Evolutionary conservation across 2,888 invertebrate genomes (phyloP).

Genomic region (Tridacna crocea): DNA sequence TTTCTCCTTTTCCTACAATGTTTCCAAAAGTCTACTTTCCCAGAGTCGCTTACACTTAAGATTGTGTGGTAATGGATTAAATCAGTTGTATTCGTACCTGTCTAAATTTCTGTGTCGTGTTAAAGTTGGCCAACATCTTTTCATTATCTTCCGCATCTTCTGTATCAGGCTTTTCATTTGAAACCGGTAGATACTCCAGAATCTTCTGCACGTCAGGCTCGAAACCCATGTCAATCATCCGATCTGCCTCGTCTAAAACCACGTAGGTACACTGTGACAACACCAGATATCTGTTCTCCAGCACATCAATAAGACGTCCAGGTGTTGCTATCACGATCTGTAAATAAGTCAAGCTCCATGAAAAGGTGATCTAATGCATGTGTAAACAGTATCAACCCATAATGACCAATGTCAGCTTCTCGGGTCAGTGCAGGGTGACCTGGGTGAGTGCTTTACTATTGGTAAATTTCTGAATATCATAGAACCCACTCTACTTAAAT

Average conservation of each 20-base stretch:
- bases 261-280: slow-evolving; percentile 99
- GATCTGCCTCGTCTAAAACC: slow-evolving; percentile 93
- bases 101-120: slow-evolving; percentile 97
- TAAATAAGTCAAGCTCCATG: slow-evolving; percentile 46
- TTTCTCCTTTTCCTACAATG: too few species aligned
- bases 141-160: slow-evolving; percentile 99
- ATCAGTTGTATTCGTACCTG: slow-evolving; percentile 86
- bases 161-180: slow-evolving; percentile 98
- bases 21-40: too few species aligned
- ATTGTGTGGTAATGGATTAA: too few species aligned
- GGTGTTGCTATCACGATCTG: slow-evolving; percentile 99
- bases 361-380: too few species aligned
- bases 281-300: slow-evolving; percentile 98
- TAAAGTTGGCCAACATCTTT: slow-evolving; percentile 95
- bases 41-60: too few species aligned
- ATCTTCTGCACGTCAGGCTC: slow-evolving; percentile 98
- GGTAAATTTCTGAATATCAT: too few species aligned
- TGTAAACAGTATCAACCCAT: too few species aligned
- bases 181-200: slow-evolving; percentile 98
- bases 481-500: too few species aligned
- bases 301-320: slow-evolving; percentile 98
- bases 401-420: too few species aligned
- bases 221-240: slow-evolving; percentile 99
- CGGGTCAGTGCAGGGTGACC: too few species aligned
- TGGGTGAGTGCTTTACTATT: too few species aligned